Conservation (phyloP, 1,140 invertebrate species). For the Eupristina koningsbergeri region DNA sequence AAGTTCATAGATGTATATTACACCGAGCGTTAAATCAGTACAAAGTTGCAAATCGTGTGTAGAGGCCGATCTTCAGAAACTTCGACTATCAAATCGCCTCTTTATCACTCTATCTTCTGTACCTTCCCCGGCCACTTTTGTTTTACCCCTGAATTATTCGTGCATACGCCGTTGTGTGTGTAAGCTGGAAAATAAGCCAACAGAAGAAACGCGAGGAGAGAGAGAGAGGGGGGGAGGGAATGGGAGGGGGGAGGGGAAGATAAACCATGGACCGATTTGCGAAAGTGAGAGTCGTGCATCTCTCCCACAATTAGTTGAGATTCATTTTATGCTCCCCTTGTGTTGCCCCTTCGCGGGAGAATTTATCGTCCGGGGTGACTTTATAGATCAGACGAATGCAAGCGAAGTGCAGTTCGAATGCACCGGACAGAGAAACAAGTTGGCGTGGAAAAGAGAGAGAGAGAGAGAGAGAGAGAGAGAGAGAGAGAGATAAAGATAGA, state of each 20-base stretch:
- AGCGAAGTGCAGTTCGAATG: not conserved
- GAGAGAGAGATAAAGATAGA: not conserved
- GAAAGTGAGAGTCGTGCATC: constrained; percentile 67
- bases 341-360: constrained; percentile 55
- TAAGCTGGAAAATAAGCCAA: not conserved
- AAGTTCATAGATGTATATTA: constrained; percentile 58
- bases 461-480: not conserved
- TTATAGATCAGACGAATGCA: constrained; percentile 61
- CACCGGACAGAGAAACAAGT: not conserved
- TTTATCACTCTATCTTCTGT: constrained; percentile 28
- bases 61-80: constrained; percentile 61
- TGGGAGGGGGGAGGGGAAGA: not conserved
- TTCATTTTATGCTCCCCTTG: constrained; percentile 65
- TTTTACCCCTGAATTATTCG: constrained; percentile 5
- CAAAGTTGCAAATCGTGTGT: constrained; percentile 56
- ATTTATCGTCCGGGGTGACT: constrained; percentile 70
- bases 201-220: not conserved
- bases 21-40: constrained; percentile 52
- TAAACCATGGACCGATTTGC: not conserved
- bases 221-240: not conserved
- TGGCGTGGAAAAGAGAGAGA: not conserved
- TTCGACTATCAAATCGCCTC: constrained; percentile 52
- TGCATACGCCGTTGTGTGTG: not conserved
- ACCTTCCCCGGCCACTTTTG: not conserved
- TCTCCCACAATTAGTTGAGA: constrained; percentile 73